Base-by-base conservation (phyloP, 2,888 invertebrate genomes). In the Aleiodes testaceus region DNA sequence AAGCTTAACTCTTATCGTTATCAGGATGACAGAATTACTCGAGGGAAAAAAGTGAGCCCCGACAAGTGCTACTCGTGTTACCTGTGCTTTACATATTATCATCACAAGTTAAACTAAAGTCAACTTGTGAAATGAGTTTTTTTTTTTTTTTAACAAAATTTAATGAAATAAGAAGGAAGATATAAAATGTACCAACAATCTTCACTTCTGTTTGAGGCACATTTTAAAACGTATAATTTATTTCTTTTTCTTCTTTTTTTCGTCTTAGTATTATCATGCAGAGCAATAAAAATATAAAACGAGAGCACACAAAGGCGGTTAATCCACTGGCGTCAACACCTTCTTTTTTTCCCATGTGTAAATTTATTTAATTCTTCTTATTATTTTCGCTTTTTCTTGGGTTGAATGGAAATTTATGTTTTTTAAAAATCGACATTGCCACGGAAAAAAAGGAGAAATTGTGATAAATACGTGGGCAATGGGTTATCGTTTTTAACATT, bases 1-100 rank as follows among this genome's bases (percentile, higher is more conserved):
- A 70, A 78, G 81, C 80, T 82, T 78, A 80, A 80, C 74, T 81
- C 79, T 85, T 85, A 84, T 84, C 85, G 84, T 82, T 85, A 84
- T 85, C 85, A 79, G 73, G 70, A 78, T 59, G 44, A 12, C 79
- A 79, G 70, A 75, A 77, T 76, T 75, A 77, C 79, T 77, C 79
- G 68, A 72, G 50, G 36, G 75, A 72, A 75, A 26, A 36, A 36
- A 36, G 36, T 36, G 36, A 77, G 77, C 74, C 78, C 74, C 69
- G 72, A 75, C 72, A 73, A 72, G 65, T 73, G 85, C 85, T 85
- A 85, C 85, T 70, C 77, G 85, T 84, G 79, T 85, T 85, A 84
- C 84, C 78, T 74, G 66, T 66, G 53, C 64, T 66, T 55, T 45
- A 76, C 59, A 72, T 72, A 69, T 66, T 49, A 52, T 66, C 52